Evolutionary conservation across 2,113 vertebrate species (phyloP).

Genomic region (Camarhynchus parvulus): DNA sequence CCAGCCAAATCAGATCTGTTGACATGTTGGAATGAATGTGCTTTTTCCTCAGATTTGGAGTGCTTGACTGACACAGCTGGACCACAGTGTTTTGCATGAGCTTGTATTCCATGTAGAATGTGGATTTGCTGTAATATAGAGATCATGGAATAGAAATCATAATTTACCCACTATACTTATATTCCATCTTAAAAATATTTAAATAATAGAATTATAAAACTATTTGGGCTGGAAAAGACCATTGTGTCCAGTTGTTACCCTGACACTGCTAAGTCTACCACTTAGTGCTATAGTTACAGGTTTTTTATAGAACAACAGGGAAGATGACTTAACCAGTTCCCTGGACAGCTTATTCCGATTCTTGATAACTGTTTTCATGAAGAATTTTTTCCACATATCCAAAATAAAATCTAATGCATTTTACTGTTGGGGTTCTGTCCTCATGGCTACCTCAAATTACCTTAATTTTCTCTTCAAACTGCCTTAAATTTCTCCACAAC

Average conservation of each 20-base stretch:
- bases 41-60: neutral
- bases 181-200: neutral
- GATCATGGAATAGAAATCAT: neutral
- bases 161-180: neutral
- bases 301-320: neutral
- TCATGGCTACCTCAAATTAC: neutral
- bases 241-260: neutral
- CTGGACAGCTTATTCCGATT: neutral
- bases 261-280: neutral
- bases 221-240: neutral
- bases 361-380: accelerated
- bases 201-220: neutral
- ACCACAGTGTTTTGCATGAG: neutral
- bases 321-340: neutral
- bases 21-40: accelerated
- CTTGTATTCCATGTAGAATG: neutral
- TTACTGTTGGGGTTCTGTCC: neutral
- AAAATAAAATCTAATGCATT: neutral
- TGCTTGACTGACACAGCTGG: neutral
- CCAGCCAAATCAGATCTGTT: neutral
- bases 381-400: neutral
- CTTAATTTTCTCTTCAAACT: neutral
- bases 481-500: accelerated
- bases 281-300: neutral
- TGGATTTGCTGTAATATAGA: neutral